Percentiles rank a stretch among this genome's conserved stretches.
These are phyloP conservation scores for Drosophila borealis DNA, from an alignment of 2,888 invertebrate species.

Conservation along the genomic window DNA sequence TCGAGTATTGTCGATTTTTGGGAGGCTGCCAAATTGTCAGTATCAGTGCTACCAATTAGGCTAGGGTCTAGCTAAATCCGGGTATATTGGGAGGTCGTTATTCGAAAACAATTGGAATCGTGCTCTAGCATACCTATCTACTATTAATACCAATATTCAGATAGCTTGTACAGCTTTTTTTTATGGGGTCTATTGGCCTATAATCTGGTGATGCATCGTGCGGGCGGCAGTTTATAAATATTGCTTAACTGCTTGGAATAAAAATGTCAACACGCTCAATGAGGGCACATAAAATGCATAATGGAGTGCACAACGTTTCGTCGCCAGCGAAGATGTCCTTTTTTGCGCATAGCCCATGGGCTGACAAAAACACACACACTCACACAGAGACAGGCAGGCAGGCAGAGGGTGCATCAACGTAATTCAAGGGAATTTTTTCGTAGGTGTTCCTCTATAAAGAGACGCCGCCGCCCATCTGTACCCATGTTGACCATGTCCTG, in stretches of 20 bases:
- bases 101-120: too few relatives aligned
- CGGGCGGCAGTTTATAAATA: slow-evolving; percentile 65
- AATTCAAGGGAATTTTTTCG: slow-evolving; percentile 77
- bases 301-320: slow-evolving; percentile 59
- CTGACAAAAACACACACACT: slow-evolving; percentile 36
- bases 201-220: not conserved
- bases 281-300: slow-evolving; percentile 75
- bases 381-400: not conserved
- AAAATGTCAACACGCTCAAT: slow-evolving; percentile 74
- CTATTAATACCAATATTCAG: too few relatives aligned
- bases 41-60: too few relatives aligned
- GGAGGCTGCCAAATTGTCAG: not conserved
- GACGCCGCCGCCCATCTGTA: slow-evolving; percentile 40
- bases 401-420: slow-evolving; percentile 41
- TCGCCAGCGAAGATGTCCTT: slow-evolving; percentile 69
- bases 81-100: too few relatives aligned
- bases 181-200: slow-evolving; percentile 19
- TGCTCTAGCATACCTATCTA: not conserved
- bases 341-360: slow-evolving; percentile 74
- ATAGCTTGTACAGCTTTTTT: not conserved
- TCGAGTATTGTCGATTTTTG: too few relatives aligned
- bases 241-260: slow-evolving; percentile 71
- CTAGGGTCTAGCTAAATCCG: too few relatives aligned
- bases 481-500: slow-evolving; percentile 63
- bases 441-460: slow-evolving; percentile 64